Conservation (phyloP, 2,797 vertebrate genomes). For the Erpetoichthys calabaricus region DNA sequence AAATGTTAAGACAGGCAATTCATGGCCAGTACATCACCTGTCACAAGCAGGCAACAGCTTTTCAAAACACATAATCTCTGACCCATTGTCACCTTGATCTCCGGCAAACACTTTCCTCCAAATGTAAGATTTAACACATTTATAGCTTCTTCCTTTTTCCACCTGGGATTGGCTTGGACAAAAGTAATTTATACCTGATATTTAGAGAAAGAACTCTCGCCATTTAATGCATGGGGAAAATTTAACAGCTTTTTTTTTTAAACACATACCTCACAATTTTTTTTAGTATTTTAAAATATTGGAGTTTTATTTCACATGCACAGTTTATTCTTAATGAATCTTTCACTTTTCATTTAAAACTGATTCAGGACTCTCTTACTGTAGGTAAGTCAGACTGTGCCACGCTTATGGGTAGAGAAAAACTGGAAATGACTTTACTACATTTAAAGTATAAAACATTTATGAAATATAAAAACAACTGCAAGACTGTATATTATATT, state of each 20-base stretch:
- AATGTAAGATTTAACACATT: constrained; percentile 35
- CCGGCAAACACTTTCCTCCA: constrained; percentile 23
- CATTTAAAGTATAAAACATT: constrained; percentile 37
- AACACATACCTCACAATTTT: too few relatives aligned
- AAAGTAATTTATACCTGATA: constrained; percentile 17
- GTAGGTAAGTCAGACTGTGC: too few relatives aligned
- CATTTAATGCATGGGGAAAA: too few relatives aligned
- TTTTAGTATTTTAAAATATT: too few relatives aligned
- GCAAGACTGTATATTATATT: constrained; percentile 29
- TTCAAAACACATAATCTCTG: constrained; percentile 37
- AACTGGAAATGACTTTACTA: constrained; percentile 31
- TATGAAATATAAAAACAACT: constrained; percentile 35
- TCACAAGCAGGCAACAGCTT: constrained; percentile 43
- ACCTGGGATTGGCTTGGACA: constrained; percentile 18
- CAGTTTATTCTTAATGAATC: too few relatives aligned
- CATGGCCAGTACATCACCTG: constrained; percentile 41
- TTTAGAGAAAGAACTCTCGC: constrained; percentile 22
- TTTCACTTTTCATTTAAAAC: too few relatives aligned
- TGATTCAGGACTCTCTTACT: too few relatives aligned
- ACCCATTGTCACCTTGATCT: constrained; percentile 36
- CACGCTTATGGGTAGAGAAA: constrained; percentile 17
- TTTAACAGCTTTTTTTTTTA: too few relatives aligned
- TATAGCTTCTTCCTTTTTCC: constrained; percentile 7
- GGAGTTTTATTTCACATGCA: too few relatives aligned
- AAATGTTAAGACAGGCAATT: constrained; percentile 42